A percentile compares a stretch with the other conserved stretches of the same genome.
These are phyloP conservation scores for Epinephelus awoara DNA, from an alignment of 2,797 vertebrate genomes.

Conservation along the genomic window DNA sequence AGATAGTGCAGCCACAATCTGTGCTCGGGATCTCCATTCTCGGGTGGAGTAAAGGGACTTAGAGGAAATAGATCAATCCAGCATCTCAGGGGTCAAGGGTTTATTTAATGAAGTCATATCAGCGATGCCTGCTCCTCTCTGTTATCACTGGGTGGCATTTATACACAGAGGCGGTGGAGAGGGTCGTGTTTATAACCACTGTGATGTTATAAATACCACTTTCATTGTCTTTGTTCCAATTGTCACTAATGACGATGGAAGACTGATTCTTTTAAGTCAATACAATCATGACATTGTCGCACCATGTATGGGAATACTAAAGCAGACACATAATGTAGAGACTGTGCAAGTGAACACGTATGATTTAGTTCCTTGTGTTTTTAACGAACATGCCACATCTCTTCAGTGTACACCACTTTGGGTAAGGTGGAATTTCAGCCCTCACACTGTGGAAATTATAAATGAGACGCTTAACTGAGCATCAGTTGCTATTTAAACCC, in stretches of 20 bases:
- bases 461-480: slow-evolving; percentile 15
- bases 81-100: slow-evolving; percentile 79
- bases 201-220: slow-evolving; percentile 10
- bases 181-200: slow-evolving; percentile 31
- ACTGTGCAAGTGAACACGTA: background rate
- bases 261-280: background rate
- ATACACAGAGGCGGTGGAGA: slow-evolving; percentile 36
- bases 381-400: background rate
- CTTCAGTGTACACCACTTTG: background rate
- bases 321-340: background rate
- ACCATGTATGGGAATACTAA: background rate
- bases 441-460: slow-evolving; percentile 5
- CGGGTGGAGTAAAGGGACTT: slow-evolving; percentile 69
- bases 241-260: background rate
- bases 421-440: slow-evolving; percentile 1
- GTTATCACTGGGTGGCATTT: slow-evolving; percentile 48
- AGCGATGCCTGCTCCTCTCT: slow-evolving; percentile 44
- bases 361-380: background rate
- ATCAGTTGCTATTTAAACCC: slow-evolving; percentile 48
- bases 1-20: slow-evolving; percentile 78
- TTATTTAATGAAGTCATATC: slow-evolving; percentile 80
- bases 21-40: slow-evolving; percentile 69
- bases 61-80: slow-evolving; percentile 72
- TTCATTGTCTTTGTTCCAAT: background rate
- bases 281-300: background rate